These are phyloP conservation scores for Pavo muticus DNA, from an alignment of 2,113 vertebrate species.

Conservation along the genomic window DNA sequence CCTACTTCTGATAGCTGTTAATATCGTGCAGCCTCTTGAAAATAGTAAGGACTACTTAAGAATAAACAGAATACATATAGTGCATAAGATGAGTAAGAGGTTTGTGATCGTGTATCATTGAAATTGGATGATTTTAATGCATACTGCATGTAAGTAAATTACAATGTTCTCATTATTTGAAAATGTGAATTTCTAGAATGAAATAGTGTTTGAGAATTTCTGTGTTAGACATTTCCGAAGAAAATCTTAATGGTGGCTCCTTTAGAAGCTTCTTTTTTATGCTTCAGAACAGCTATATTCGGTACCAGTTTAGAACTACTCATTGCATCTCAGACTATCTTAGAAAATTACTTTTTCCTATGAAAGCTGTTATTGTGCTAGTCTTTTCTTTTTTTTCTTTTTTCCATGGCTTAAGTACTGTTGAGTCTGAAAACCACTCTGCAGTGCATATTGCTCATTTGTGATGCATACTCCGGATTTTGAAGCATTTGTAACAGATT, in stretches of 20 bases:
- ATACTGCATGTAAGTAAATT: background rate
- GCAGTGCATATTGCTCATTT: background rate
- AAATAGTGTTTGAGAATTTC: background rate
- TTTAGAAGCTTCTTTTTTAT: background rate
- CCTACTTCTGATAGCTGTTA: background rate
- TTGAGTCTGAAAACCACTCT: background rate
- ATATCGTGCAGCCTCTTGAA: background rate
- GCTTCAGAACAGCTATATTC: background rate
- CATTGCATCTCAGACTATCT: background rate
- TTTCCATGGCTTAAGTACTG: background rate
- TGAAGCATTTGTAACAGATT: background rate
- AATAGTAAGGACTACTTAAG: background rate
- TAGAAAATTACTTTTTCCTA: background rate
- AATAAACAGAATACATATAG: background rate
- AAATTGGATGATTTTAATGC: background rate
- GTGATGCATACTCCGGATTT: background rate
- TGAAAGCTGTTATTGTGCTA: background rate
- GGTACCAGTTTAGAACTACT: background rate
- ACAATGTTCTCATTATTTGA: background rate
- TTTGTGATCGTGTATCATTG: background rate
- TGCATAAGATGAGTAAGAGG: background rate
- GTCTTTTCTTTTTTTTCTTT: background rate
- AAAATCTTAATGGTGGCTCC: background rate
- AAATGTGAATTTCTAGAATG: background rate
- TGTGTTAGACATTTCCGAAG: background rate